Conservation (phyloP, 2,888 invertebrate genomes). For the Phrixothrix hirtus region DNA sequence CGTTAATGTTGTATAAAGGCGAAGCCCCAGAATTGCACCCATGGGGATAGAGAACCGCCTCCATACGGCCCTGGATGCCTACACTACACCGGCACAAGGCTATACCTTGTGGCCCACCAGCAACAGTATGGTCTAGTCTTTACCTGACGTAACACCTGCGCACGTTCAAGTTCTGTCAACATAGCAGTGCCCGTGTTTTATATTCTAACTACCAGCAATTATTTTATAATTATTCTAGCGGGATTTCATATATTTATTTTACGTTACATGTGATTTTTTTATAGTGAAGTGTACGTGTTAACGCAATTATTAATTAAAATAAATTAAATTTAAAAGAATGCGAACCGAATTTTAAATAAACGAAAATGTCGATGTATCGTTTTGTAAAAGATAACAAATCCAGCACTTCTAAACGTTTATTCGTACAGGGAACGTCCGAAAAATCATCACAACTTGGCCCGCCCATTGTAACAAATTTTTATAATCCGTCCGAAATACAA, state of each 20-base stretch:
- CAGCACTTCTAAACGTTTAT: conserved; percentile 65
- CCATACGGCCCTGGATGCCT: conserved; percentile 46
- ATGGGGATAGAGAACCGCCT: conserved; percentile 32
- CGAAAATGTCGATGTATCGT: conserved; percentile 65
- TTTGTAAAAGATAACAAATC: conserved; percentile 70
- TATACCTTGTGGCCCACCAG: conserved; percentile 24
- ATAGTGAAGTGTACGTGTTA: no score
- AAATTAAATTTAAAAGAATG: no score
- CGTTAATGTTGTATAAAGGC: no score
- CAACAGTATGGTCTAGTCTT: conserved; percentile 50
- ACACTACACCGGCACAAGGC: conserved; percentile 28
- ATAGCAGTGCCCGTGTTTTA: conserved; percentile 26
- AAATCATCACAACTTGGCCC: conserved; percentile 41
- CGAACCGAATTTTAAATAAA: not conserved
- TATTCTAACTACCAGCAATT: conserved; percentile 10
- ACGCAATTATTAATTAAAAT: not conserved
- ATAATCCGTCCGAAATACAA: conserved; percentile 51
- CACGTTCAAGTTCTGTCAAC: conserved; percentile 32
- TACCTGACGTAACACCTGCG: conserved; percentile 54
- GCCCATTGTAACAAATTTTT: conserved; percentile 51
- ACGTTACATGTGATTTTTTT: conserved; percentile 1
- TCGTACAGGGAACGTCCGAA: conserved; percentile 70
- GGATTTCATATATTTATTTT: not conserved
- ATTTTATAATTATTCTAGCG: conserved; percentile 8
- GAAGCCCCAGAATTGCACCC: no score